Evolutionary conservation across 1,140 invertebrate genomes (phyloP).

Genomic region (Drosophila sechellia): DNA sequence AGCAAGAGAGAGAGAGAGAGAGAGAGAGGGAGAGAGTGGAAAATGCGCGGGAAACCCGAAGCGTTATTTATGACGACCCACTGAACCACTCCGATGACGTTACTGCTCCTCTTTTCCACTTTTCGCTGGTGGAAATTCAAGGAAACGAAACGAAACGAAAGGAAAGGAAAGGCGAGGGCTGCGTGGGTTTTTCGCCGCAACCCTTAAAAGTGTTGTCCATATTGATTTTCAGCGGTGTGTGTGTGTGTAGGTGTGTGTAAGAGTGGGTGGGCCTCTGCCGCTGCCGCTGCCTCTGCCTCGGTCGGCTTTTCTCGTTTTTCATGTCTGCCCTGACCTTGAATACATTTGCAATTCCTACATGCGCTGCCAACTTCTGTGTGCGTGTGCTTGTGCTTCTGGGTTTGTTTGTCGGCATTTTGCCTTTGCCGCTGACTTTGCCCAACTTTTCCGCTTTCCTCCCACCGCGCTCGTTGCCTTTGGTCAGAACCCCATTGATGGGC

Average conservation of each 20-base stretch:
- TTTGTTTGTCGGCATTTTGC: constrained; percentile 53
- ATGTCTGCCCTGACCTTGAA: constrained; percentile 78
- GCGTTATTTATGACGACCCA: constrained; percentile 71
- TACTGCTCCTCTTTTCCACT: constrained; percentile 19
- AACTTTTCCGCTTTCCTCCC: constrained; percentile 29
- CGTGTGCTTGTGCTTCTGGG: constrained; percentile 20
- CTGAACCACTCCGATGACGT: constrained; percentile 75
- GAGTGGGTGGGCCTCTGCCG: constrained; percentile 13
- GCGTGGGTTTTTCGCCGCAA: constrained; percentile 73
- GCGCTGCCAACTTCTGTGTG: constrained; percentile 56
- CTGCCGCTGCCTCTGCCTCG: constrained; percentile 33
- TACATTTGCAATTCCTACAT: constrained; percentile 74
- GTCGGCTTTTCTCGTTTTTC: constrained; percentile 63
- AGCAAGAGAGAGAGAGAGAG: no score
- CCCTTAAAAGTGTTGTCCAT: constrained; percentile 80
- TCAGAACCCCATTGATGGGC: constrained; percentile 30
- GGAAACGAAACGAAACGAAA: neutral
- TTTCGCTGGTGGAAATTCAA: neutral
- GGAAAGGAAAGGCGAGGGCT: constrained; percentile 12
- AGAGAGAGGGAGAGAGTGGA: constrained; percentile 35
- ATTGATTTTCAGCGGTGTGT: constrained; percentile 64
- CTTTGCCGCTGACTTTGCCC: constrained; percentile 24
- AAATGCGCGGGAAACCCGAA: constrained; percentile 79
- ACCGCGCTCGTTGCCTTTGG: constrained; percentile 8
- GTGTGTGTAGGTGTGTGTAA: constrained; percentile 23